Percentiles rank a stretch among this genome's conserved stretches.
Evolutionary conservation across 2,888 invertebrate species (phyloP).

Genomic region (Melanostoma scalare): DNA sequence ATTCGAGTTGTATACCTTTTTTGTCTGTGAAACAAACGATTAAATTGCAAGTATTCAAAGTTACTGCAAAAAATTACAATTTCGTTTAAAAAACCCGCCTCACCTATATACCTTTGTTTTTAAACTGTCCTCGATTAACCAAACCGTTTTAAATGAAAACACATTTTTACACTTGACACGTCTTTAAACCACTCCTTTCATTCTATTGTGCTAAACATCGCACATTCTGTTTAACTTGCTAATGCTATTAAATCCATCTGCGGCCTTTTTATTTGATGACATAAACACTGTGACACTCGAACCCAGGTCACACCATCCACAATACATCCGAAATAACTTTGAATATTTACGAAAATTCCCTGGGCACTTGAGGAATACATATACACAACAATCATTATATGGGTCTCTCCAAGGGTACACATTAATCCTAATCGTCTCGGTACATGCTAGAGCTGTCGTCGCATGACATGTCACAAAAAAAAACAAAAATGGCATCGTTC

Average conservation of each 20-base stretch:
- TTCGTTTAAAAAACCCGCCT: no score
- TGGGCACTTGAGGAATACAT: slow-evolving; percentile 20
- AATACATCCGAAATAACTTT: slow-evolving; percentile 6
- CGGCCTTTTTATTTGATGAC: slow-evolving; percentile 19
- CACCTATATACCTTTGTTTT: no score
- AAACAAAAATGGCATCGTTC: slow-evolving; percentile 45
- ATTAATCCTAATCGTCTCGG: slow-evolving; percentile 49
- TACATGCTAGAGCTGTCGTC: slow-evolving; percentile 46
- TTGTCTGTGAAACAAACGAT: no score
- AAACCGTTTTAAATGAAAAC: no score
- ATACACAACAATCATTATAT: slow-evolving; percentile 23
- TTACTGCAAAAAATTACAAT: no score
- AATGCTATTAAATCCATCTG: slow-evolving; percentile 27
- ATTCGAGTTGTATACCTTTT: no score
- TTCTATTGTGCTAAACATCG: slow-evolving; percentile 16
- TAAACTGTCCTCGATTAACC: no score
- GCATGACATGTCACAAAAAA: slow-evolving; percentile 42
- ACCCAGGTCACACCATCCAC: background rate
- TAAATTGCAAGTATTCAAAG: no score
- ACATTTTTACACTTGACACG: slow-evolving; percentile 21
- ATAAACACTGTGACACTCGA: background rate
- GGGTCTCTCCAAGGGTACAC: slow-evolving; percentile 20
- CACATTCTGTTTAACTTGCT: slow-evolving; percentile 28
- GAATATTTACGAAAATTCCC: slow-evolving; percentile 29
- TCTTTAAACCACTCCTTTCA: slow-evolving; percentile 20